Evolutionary conservation across 2,797 vertebrate genomes (phyloP), one percentile per base, ranked within the genome.

Genomic region (Ciconia nigra): DNA sequence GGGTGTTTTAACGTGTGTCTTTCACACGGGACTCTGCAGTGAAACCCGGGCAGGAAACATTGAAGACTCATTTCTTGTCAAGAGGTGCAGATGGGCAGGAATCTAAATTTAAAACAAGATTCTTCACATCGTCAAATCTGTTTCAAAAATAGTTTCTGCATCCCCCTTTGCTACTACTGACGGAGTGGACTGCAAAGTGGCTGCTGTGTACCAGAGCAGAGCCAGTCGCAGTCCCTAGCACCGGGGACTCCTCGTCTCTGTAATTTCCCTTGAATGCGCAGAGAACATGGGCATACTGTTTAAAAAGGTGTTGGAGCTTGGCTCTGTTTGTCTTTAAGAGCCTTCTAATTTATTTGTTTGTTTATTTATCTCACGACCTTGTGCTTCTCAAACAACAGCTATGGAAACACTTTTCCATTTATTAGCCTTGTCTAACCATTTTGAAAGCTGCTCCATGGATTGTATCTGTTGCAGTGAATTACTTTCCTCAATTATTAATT

Each of bases 401-500:
- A n/a, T 81, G 77, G 67, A 71, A 92, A 95, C 8, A 21, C 13
- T 71, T 73, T 79, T 54, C 52, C 46, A 54, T 55, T 90, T 93
- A 69, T 89, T 91, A 80, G 39, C 61, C 54, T 65, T 81, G 54
- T 67, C 49, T 85, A 91, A 88, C 31, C 57, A 33, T 87, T 97
- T 77, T 90, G 66, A 89, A 92, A 92, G 63, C 46, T 70, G 52
- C 39, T 95, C 46, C 4, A 1, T 47, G 88, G 70, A 71, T 92
- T 37, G 4, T 87, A 82, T 95, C 72, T 86, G 44, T n/a, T 88
- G 77, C 83, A 93, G 79, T 88, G 81, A 97, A 85, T 83, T 87
- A 74, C 63, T 72, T 87, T 84, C 24, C 73, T 93, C 87, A 95
- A 66, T 90, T 97, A 96, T 95, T 97, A 96, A 96, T 94, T 96